These are phyloP conservation scores for Monarcha castaneiventris DNA, from an alignment of 2,113 vertebrate species.

Conservation along the genomic window DNA sequence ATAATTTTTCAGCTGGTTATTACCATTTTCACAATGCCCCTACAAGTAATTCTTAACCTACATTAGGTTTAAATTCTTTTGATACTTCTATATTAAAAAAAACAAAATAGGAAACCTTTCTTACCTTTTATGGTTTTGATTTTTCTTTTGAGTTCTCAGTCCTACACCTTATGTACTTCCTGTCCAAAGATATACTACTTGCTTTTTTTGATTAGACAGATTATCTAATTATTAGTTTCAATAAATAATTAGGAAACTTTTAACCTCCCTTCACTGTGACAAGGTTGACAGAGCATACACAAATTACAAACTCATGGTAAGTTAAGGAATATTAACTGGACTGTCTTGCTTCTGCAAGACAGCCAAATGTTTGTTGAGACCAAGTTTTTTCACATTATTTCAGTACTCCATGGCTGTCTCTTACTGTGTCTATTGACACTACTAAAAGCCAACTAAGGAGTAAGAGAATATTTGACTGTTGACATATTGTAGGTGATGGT, in stretches of 20 bases:
- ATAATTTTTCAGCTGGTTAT: background rate
- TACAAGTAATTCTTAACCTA: background rate
- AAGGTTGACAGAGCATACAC: background rate
- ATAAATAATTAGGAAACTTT: background rate
- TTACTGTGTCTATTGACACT: background rate
- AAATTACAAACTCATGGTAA: background rate
- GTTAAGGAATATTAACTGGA: background rate
- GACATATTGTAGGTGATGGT: background rate
- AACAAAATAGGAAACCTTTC: background rate
- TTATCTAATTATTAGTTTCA: background rate
- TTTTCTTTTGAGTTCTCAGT: background rate
- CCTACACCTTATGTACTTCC: background rate
- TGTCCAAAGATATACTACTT: background rate
- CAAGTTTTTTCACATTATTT: background rate
- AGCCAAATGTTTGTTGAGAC: background rate
- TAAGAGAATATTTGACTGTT: background rate
- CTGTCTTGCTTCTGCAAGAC: background rate
- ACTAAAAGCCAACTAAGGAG: background rate
- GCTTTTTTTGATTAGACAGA: background rate
- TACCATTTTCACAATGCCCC: background rate
- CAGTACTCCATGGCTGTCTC: background rate
- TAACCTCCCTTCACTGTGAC: fast-evolving
- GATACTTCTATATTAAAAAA: background rate
- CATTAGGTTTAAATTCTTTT: background rate
- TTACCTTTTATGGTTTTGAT: background rate